Evolutionary conservation across 2,888 invertebrate species (phyloP).

Genomic region (Eupeodes latifasciatus): DNA sequence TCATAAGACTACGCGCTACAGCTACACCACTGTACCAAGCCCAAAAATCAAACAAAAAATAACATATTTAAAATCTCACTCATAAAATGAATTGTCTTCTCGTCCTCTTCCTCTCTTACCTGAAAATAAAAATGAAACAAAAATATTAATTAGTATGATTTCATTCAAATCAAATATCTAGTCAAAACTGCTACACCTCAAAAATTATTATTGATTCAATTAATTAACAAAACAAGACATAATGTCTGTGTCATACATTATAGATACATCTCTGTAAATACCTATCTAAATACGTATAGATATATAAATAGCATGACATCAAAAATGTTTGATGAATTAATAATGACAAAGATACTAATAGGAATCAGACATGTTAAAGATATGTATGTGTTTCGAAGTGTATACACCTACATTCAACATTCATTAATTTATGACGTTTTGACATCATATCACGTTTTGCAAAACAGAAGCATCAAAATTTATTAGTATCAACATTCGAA

Average conservation of each 20-base stretch:
- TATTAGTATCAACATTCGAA: constrained; percentile 30
- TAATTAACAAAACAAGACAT: constrained; percentile 56
- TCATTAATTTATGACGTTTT: background rate
- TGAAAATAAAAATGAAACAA: constrained; percentile 2
- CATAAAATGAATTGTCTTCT: background rate
- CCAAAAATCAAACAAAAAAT: background rate
- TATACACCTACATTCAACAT: background rate
- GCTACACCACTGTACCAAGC: too few species aligned
- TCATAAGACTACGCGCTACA: too few species aligned
- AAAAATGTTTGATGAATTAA: constrained; percentile 59
- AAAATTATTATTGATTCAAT: constrained; percentile 40
- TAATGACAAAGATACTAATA: constrained; percentile 43
- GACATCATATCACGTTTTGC: background rate
- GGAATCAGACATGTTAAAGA: constrained; percentile 11
- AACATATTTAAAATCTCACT: background rate
- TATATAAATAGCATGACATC: constrained; percentile 23
- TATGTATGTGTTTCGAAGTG: background rate
- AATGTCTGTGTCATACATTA: constrained; percentile 38
- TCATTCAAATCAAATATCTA: constrained; percentile 26
- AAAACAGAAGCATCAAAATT: constrained; percentile 16
- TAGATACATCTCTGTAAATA: background rate
- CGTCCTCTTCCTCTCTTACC: background rate
- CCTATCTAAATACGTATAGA: too few species aligned
- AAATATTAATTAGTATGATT: constrained; percentile 30
- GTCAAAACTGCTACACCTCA: constrained; percentile 13